These are phyloP conservation scores for Eurytoma californica DNA, from an alignment of 2,888 invertebrate genomes.

Conservation along the genomic window DNA sequence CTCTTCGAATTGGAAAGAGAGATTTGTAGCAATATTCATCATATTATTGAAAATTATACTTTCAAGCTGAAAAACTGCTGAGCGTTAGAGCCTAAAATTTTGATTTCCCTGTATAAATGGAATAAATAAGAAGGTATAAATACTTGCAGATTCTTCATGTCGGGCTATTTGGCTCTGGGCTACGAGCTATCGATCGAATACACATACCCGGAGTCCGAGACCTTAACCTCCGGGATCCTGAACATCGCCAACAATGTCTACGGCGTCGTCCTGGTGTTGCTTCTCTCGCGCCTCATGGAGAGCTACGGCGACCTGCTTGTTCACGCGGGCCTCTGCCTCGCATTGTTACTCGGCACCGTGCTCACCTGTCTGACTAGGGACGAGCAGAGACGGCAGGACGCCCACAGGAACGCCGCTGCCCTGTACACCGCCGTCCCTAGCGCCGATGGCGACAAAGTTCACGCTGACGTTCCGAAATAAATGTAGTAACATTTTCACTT, in stretches of 20 bases:
- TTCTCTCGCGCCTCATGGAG: slow-evolving; percentile 67
- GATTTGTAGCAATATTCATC: too few species aligned
- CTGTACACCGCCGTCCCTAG: neutral
- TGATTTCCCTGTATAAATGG: too few species aligned
- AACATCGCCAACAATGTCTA: slow-evolving; percentile 77
- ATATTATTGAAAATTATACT: too few species aligned
- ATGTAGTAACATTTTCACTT: too few species aligned
- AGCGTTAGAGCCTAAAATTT: too few species aligned
- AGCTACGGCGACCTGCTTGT: slow-evolving; percentile 69
- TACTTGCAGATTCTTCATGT: slow-evolving; percentile 82
- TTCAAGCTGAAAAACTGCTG: too few species aligned
- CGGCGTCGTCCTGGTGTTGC: slow-evolving; percentile 67
- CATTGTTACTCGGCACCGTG: slow-evolving; percentile 67
- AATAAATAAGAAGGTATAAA: too few species aligned
- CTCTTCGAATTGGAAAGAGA: too few species aligned
- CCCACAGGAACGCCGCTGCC: slow-evolving; percentile 32
- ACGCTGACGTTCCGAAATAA: too few species aligned
- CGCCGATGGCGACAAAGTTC: neutral
- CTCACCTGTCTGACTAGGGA: slow-evolving; percentile 67
- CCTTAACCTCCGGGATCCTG: slow-evolving; percentile 82
- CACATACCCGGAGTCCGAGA: slow-evolving; percentile 85
- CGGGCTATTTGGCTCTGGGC: slow-evolving; percentile 84
- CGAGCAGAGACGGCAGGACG: slow-evolving; percentile 67
- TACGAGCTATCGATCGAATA: slow-evolving; percentile 86
- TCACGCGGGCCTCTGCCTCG: slow-evolving; percentile 67